Base-by-base conservation (phyloP, 2,113 vertebrate genomes). In the Phyllopteryx taeniolatus region DNA sequence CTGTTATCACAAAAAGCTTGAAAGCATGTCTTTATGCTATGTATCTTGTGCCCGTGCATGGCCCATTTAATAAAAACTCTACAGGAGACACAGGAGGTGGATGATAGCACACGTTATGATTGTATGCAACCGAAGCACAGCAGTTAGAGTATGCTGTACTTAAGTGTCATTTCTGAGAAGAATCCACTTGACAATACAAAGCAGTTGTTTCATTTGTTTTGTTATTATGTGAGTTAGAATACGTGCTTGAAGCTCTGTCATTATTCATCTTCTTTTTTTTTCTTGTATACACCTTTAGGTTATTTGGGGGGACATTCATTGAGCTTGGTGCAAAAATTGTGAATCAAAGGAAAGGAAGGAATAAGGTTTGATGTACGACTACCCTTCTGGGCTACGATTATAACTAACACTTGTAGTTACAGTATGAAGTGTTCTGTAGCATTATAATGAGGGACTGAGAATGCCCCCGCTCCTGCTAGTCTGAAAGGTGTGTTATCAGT, bases 41-140 rank as follows among this genome's bases (percentile, higher is more conserved):
- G 79, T 81, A 76, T 68, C 71, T n/a, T 17, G 14, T 71, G 72
- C 82, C 74, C 78, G 79, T 78, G 51, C 31, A 59, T 49, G 14
- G 20, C 54, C 65, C 53, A 10, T n/a, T 68, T 44, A 13, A 65
- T 13, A 22, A 44, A 22, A 12, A 9, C 20, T 27, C 54, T 22
- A 10, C 14, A 60, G 13, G 33, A 33, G 27, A 59, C 22, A 17
- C 9, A 42, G 0, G n/a, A 71, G 14, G 31, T 44, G 61, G 17
- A 63, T 13, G 53, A 49, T 42, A 10, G 46, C 31, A 22, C 19
- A 57, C 20, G 67, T 68, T 68, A 68, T 76, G 20, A 35, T 65
- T 51, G 72, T 74, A 63, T 73, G 62, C 33, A 70, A 47, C 14
- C 61, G 67, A 72, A 67, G 60, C 60, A 59, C 65, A 74, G 22